A percentile compares a stretch with the other conserved stretches of the same genome.
phyloP scores from a whole-genome alignment of 2,888 invertebrate species.

The Spodoptera exigua region DNA sequence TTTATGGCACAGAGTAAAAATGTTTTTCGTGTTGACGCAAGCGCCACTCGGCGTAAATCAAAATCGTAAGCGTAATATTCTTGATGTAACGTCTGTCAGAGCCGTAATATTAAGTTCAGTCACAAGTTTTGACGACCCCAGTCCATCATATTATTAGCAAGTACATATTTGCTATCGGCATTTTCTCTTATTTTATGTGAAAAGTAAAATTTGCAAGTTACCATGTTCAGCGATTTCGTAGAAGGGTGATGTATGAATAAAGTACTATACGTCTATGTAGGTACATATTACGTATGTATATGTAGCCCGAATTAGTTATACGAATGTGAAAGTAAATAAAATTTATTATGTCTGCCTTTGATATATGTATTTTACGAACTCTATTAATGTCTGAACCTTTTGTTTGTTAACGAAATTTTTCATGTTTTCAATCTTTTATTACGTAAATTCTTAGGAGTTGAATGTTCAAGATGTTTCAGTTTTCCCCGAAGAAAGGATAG shows the following conservation, averaged over 20 bases:
- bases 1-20: conserved; percentile 68
- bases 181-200: conserved; percentile 54
- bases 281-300: conserved; percentile 18
- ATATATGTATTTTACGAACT: conserved; percentile 29
- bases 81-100: conserved; percentile 56
- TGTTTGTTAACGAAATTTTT: no score
- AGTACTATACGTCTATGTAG: no score
- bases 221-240: conserved; percentile 34
- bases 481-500: no score
- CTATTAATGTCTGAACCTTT: conserved; percentile 24
- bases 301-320: conserved; percentile 38
- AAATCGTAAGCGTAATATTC: conserved; percentile 55
- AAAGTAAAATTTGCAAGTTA: conserved; percentile 59
- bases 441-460: no score
- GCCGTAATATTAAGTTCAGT: conserved; percentile 42
- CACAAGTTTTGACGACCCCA: conserved; percentile 56
- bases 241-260: conserved; percentile 6
- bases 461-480: no score
- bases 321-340: conserved; percentile 30
- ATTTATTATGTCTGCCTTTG: conserved; percentile 34
- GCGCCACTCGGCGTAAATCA: conserved; percentile 64
- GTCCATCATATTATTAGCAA: conserved; percentile 53
- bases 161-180: conserved; percentile 45
- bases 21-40: conserved; percentile 68
- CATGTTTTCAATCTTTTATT: no score